Percentiles rank a stretch among this genome's conserved stretches.
These are phyloP conservation scores for Zoanthus gigantus DNA, from an alignment of 92 coral and sea anemone genomes.

Conservation along the genomic window DNA sequence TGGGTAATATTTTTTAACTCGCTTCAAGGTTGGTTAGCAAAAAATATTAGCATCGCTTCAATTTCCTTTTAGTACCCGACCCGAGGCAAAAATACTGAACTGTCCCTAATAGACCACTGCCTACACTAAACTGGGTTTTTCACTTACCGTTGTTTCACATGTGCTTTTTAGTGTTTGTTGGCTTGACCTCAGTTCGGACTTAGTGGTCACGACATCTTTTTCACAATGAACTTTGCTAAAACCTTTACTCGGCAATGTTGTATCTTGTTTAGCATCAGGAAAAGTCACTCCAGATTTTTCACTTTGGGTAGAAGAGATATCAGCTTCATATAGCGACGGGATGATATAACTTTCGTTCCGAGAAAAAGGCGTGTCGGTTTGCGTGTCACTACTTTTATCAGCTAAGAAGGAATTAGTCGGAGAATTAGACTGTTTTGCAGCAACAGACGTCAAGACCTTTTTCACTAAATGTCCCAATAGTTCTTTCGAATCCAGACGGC, in stretches of 20 bases:
- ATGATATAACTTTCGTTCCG: not conserved
- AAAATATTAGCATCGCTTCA: too few relatives aligned
- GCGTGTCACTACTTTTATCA: not conserved
- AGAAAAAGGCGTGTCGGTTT: not conserved
- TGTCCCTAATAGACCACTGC: not conserved
- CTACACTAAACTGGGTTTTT: not conserved
- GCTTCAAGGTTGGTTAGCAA: too few relatives aligned
- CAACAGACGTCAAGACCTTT: slow-evolving; percentile 84
- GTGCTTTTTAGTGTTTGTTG: not conserved
- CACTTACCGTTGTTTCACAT: not conserved
- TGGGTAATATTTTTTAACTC: too few relatives aligned
- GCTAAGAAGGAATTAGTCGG: slow-evolving; percentile 62
- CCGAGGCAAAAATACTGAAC: too few relatives aligned
- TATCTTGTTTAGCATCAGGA: slow-evolving; percentile 10
- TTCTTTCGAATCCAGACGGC: slow-evolving; percentile 79
- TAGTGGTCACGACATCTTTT: not conserved
- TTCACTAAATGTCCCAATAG: slow-evolving; percentile 86
- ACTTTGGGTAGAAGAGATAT: not conserved
- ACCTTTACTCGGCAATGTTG: not conserved
- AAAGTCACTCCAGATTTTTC: not conserved
- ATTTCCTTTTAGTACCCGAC: too few relatives aligned
- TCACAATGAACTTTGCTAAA: not conserved
- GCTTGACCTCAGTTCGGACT: not conserved
- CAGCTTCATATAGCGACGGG: not conserved
- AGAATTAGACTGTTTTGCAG: slow-evolving; percentile 65